phyloP scores from a whole-genome alignment of 2,113 vertebrate genomes.

The Pollimyrus isidori region DNA sequence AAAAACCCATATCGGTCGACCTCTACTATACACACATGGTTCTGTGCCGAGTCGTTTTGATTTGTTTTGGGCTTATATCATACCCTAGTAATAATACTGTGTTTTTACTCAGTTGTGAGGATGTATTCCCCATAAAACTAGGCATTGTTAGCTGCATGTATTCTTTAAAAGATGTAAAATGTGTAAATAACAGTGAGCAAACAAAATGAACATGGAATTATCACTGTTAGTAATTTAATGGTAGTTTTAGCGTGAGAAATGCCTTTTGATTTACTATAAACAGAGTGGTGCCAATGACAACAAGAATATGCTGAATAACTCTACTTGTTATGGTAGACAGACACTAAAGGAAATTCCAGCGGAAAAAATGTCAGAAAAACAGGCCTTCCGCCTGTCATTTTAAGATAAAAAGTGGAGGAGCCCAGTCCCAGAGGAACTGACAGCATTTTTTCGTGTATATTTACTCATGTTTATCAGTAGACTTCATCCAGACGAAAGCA shows the following conservation, averaged over 20 bases:
- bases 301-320: not conserved
- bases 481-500: slow-evolving; percentile 9
- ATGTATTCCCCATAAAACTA: not conserved
- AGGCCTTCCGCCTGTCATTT: not conserved
- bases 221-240: not conserved
- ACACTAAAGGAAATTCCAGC: not conserved
- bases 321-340: not conserved
- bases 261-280: slow-evolving; percentile 9
- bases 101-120: not conserved
- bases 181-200: not conserved
- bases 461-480: not conserved
- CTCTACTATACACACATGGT: not conserved
- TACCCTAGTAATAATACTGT: not conserved
- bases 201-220: not conserved
- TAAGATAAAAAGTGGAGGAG: not conserved
- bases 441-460: not conserved
- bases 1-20: too few relatives aligned
- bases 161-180: not conserved
- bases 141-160: not conserved
- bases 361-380: not conserved
- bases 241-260: not conserved
- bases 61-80: not conserved
- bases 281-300: slow-evolving; percentile 2
- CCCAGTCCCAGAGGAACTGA: not conserved
- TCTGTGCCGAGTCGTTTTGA: not conserved